phyloP scores from a whole-genome alignment of 2,888 invertebrate genomes.

The Trilocha varians region DNA sequence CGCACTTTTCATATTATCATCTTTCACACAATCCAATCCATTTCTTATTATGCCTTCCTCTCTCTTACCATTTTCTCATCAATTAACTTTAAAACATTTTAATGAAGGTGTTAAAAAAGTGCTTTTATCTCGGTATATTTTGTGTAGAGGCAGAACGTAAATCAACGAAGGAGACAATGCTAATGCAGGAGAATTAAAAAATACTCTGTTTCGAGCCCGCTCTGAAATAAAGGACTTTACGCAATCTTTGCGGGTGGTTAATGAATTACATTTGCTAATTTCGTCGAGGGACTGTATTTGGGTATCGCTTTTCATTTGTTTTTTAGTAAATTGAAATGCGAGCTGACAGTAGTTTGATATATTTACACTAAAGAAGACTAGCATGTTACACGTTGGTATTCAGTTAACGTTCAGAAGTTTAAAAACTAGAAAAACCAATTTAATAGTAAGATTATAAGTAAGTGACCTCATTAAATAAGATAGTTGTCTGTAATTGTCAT shows the following conservation, averaged over 20 bases:
- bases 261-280: constrained; percentile 70
- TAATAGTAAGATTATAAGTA: no score
- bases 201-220: constrained; percentile 48
- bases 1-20: no score
- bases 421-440: no score
- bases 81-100: constrained; percentile 51
- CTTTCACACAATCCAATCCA: no score
- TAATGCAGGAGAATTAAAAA: constrained; percentile 69
- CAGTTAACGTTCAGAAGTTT: no score
- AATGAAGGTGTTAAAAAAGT: constrained; percentile 62
- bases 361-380: no score
- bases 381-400: no score
- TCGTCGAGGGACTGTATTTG: constrained; percentile 38
- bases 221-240: constrained; percentile 63
- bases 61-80: constrained; percentile 38
- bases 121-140: constrained; percentile 61
- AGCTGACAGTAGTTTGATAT: no score
- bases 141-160: constrained; percentile 40
- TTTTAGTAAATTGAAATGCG: not conserved
- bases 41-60: no score
- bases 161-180: constrained; percentile 61
- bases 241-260: constrained; percentile 62
- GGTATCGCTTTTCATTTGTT: constrained; percentile 4
- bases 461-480: no score
- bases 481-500: no score